These are phyloP conservation scores for Melieria crassipennis DNA, from an alignment of 2,888 invertebrate genomes.

Conservation along the genomic window DNA sequence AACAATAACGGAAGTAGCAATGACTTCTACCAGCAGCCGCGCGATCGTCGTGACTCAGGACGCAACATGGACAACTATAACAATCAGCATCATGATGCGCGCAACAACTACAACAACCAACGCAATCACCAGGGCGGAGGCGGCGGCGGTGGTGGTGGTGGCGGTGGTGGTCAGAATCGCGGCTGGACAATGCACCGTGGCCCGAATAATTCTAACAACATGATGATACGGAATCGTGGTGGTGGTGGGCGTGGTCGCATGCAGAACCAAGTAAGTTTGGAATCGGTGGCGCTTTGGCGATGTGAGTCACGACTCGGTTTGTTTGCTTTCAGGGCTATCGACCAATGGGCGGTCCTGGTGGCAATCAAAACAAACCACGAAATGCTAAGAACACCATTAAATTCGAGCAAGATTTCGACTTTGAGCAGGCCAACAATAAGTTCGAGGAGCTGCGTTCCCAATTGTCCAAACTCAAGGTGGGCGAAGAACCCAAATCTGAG, in stretches of 20 bases:
- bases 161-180: constrained; percentile 53
- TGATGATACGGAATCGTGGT: constrained; percentile 63
- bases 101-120: constrained; percentile 58
- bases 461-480: constrained; percentile 84
- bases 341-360: constrained; percentile 65
- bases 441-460: constrained; percentile 92
- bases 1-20: constrained; percentile 50
- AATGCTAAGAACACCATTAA: constrained; percentile 78
- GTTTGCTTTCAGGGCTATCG: constrained; percentile 55
- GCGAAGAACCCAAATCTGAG: constrained; percentile 68
- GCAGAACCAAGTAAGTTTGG: constrained; percentile 57
- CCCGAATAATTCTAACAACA: constrained; percentile 54
- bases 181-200: constrained; percentile 63
- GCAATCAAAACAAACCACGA: constrained; percentile 67
- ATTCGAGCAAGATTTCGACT: constrained; percentile 97
- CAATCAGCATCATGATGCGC: constrained; percentile 54
- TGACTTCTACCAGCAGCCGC: constrained; percentile 54
- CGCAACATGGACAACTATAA: constrained; percentile 60
- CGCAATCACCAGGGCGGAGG: constrained; percentile 57
- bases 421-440: constrained; percentile 97
- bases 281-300: background rate
- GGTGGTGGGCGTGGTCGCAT: constrained; percentile 62
- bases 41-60: constrained; percentile 63
- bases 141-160: constrained; percentile 56
- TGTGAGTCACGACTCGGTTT: background rate